Base-by-base conservation (phyloP, 2,113 vertebrate genomes). In the Guaruba guarouba region DNA sequence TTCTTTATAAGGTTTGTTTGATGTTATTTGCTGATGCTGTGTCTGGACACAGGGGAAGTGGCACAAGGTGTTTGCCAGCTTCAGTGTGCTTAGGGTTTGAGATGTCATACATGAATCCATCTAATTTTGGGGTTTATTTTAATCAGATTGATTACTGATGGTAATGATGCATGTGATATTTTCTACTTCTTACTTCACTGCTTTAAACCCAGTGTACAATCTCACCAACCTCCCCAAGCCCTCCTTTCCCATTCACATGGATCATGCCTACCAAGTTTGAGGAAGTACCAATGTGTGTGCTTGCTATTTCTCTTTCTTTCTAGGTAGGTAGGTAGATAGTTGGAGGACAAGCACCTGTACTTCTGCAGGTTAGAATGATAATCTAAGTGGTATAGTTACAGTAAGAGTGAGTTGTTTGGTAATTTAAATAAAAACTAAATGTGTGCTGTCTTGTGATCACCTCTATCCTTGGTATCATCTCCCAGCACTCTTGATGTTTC, bases 371-470 rank as follows among this genome's bases (percentile, higher is more conserved):
- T 95, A 89, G 93, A 69, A 31, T 31, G 92, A 93, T 93, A 81
- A 88, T 41, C 35, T 95, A 51, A 93, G 91, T 96, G 96, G 88
- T 89, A 94, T 96, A 97, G 96, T 83, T 95, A 57, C 86, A 95
- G 96, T 96, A 82, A 94, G 96, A 92, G 93, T 93, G 96, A 93
- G 96, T 87, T 89, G 80, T 94, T 87, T 82, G 92, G 78, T 95
- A 82, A 95, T 96, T 94, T 94, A 89, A 94, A 96, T 96, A 96
- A 96, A 95, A 93, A 79, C 75, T 92, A 86, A 94, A 91, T 13
- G 70, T 96, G 94, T 94, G 94, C 92, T 92, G 96, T 97, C 92
- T 80, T 96, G 96, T 96, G 95, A 82, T 84, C 92, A 91, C 96
- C 92, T 85, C 86, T 87, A 66, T 8, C 80, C 92, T 79, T 69